phyloP scores from a whole-genome alignment of 2,113 vertebrate species.

The Ptyas mucosa region DNA sequence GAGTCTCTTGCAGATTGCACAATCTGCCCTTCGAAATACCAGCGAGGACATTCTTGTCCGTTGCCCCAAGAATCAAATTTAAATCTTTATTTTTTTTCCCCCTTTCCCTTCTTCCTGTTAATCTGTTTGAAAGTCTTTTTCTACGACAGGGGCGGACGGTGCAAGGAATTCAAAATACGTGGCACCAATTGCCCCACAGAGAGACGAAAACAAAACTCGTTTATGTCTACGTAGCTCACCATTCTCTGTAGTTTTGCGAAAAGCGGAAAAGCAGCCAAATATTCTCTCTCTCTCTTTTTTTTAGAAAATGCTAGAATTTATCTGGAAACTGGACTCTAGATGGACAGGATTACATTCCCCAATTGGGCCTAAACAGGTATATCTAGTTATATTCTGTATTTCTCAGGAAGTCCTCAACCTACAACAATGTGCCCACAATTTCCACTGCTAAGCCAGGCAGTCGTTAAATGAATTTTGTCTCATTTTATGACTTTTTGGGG shows the following conservation, averaged over 20 bases:
- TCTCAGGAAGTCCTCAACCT: neutral
- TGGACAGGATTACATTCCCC: neutral
- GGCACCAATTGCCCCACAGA: neutral
- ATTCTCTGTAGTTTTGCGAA: neutral
- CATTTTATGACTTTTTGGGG: neutral
- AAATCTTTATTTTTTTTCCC: neutral
- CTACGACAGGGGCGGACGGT: neutral
- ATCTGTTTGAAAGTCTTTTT: too few species aligned
- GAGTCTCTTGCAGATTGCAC: neutral
- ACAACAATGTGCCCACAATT: neutral
- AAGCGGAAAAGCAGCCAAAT: neutral
- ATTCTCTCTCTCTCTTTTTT: neutral
- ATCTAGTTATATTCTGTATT: neutral
- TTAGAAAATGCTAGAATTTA: neutral
- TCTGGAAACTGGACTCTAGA: neutral
- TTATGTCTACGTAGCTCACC: too few species aligned
- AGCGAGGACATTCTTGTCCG: neutral
- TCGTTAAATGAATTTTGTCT: neutral
- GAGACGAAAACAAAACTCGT: neutral
- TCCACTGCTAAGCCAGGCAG: neutral
- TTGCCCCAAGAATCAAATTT: neutral
- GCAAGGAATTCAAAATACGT: neutral
- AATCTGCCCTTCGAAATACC: neutral
- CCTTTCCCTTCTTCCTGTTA: neutral
- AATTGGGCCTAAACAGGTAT: neutral